Base-by-base conservation (phyloP, 2,797 vertebrate genomes). In the Furcifer pardalis region DNA sequence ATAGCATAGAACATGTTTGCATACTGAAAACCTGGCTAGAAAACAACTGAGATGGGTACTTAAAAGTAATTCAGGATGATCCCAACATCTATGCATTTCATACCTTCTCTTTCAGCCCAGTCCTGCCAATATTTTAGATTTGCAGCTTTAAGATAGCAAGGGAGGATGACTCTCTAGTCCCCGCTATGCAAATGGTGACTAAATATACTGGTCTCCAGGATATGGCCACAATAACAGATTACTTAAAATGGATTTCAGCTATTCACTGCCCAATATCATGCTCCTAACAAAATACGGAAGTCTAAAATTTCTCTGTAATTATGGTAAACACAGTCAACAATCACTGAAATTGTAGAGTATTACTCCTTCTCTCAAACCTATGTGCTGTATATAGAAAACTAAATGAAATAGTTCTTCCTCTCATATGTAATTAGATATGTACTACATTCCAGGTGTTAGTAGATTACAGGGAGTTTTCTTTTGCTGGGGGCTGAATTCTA, bases 301-400 rank as follows among this genome's bases (percentile, higher is more conserved):
- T 93, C 89, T 91, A 91, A 94, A 94, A 94, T 93, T 92, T 46
- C 91, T 91, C 91, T 91, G 82, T 90, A 94, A 94, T 95, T 95
- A 94, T 92, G 90, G 90, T 93, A 93, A 94, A 93, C 86, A 87
- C 79, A 93, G 91, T 83, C 87, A 94, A 94, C 89, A 92, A 91
- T 91, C 92, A 86, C 82, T 86, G 79, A 93, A 94, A 95, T 95
- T 94, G 90, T 86, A 92, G 91, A 91, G 84, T 91, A 84, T 82
- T 66, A 74, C 86, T 83, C 84, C n/a, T 71, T 89, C 77, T 77
- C 91, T 81, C 87, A 90, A 92, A 93, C 87, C 77, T 94, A 92
- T 83, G 89, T 83, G 69, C 87, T 90, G 87, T 90, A 90, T 93
- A 91, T 89, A 93, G 91, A 93, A 94, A 91, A 80, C 88, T 92